A percentile compares a stretch with the other conserved stretches of the same genome.
Conservation (phyloP, 2,113 vertebrate genomes). For the Anoplopoma fimbria region DNA sequence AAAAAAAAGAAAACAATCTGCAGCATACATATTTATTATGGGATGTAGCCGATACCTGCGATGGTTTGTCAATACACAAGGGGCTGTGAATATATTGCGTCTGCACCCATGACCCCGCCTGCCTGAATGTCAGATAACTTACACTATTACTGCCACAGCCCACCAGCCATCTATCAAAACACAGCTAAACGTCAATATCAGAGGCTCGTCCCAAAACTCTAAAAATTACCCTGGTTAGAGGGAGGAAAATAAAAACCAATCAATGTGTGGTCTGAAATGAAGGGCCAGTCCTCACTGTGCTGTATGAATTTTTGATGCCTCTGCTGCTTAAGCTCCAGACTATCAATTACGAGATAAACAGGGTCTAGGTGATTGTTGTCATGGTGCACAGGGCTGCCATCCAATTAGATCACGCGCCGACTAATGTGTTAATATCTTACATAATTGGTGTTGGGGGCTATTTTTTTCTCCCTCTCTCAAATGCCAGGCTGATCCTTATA, state of each 20-base stretch:
- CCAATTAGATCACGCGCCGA: conserved; percentile 80
- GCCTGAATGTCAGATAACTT: conserved; percentile 78
- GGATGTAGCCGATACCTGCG: conserved; percentile 69
- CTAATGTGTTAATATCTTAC: conserved; percentile 84
- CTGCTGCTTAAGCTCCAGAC: conserved; percentile 77
- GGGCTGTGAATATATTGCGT: conserved; percentile 79
- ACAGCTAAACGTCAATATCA: conserved; percentile 73
- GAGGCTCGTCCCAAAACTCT: conserved; percentile 70
- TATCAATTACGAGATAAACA: conserved; percentile 84
- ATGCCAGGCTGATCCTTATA: conserved; percentile 75
- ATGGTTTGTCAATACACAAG: conserved; percentile 80
- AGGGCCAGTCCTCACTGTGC: conserved; percentile 63
- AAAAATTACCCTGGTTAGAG: conserved; percentile 78
- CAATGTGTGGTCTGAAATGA: conserved; percentile 75
- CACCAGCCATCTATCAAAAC: conserved; percentile 80
- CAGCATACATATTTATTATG: conserved; percentile 79
- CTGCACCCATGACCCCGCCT: conserved; percentile 74
- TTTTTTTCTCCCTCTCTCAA: conserved; percentile 75
- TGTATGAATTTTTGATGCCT: conserved; percentile 80
- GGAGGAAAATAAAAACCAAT: conserved; percentile 78
- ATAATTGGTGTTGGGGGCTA: conserved; percentile 82
- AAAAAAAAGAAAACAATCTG: conserved; percentile 60
- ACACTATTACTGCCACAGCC: conserved; percentile 76
- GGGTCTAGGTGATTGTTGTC: conserved; percentile 83
- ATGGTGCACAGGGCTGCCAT: conserved; percentile 80